A percentile compares a stretch with the other conserved stretches of the same genome.
These are phyloP conservation scores for Uropetala carovei DNA, from an alignment of 2,888 invertebrate genomes.

Conservation along the genomic window DNA sequence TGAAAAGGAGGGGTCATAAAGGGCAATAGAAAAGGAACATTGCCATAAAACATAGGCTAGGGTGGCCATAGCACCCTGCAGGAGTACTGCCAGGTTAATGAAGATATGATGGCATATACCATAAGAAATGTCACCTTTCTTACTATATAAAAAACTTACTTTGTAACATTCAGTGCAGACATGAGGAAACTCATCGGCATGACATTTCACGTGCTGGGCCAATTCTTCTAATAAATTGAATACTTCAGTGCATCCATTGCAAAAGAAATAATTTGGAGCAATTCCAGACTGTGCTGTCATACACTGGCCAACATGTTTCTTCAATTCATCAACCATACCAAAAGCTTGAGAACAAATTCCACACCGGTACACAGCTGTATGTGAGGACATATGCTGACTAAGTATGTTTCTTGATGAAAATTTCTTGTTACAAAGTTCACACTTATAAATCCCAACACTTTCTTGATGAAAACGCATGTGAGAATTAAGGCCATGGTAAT, in stretches of 20 bases:
- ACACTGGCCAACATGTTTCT: slow-evolving; percentile 43
- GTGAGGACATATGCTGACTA: slow-evolving; percentile 55
- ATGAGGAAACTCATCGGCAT: slow-evolving; percentile 47
- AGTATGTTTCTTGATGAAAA: slow-evolving; percentile 46
- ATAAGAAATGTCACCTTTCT: background rate
- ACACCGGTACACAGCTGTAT: slow-evolving; percentile 51
- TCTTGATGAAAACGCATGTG: slow-evolving; percentile 58
- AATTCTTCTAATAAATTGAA: slow-evolving; percentile 29
- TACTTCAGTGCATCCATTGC: slow-evolving; percentile 42
- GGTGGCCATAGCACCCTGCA: too few species aligned
- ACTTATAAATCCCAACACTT: slow-evolving; percentile 7
- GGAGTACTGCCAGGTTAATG: background rate
- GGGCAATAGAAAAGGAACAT: too few species aligned
- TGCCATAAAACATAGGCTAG: too few species aligned
- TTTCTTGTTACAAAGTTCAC: slow-evolving; percentile 41
- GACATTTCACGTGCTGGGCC: slow-evolving; percentile 32
- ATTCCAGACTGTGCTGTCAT: slow-evolving; percentile 27
- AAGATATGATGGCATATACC: background rate
- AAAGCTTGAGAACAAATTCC: slow-evolving; percentile 57
- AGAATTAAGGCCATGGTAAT: slow-evolving; percentile 52
- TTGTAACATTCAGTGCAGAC: slow-evolving; percentile 49
- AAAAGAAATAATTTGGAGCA: slow-evolving; percentile 11
- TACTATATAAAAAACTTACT: background rate
- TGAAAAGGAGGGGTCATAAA: too few species aligned
- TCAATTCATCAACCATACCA: slow-evolving; percentile 51